Conservation (phyloP, 2,113 vertebrate genomes). For the Halcyon malimbica region DNA sequence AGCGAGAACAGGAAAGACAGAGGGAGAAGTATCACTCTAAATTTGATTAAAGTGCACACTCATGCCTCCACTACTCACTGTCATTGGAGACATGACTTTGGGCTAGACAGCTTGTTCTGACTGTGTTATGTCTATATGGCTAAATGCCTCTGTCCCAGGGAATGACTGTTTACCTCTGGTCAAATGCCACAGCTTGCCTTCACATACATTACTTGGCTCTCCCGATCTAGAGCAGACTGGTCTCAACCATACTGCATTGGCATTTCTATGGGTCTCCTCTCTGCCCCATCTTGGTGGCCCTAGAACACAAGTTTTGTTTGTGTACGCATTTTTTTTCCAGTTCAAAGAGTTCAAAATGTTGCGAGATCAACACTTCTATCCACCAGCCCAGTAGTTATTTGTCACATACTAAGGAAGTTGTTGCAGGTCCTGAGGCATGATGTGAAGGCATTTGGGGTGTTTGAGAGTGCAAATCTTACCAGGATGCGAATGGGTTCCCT, state of each 20-base stretch:
- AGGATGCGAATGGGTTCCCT: background rate
- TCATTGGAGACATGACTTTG: background rate
- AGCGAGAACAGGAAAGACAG: background rate
- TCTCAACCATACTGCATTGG: background rate
- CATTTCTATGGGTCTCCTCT: background rate
- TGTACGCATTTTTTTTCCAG: background rate
- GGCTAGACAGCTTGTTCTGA: background rate
- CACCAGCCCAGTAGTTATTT: background rate
- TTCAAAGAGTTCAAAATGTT: background rate
- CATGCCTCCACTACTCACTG: background rate
- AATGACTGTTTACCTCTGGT: background rate
- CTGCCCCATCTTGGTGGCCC: background rate
- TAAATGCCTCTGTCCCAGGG: background rate
- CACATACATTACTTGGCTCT: background rate
- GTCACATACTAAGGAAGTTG: background rate
- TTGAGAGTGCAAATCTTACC: background rate
- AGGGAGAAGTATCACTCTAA: background rate
- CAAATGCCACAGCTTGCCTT: background rate
- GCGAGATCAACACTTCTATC: background rate
- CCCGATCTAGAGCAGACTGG: background rate
- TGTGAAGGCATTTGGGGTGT: background rate
- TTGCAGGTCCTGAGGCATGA: background rate
- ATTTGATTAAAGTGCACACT: background rate
- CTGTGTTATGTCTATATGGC: background rate
- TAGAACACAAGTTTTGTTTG: background rate